Evolutionary conservation across 2,797 vertebrate species (phyloP).

Genomic region (Danio choprae): DNA sequence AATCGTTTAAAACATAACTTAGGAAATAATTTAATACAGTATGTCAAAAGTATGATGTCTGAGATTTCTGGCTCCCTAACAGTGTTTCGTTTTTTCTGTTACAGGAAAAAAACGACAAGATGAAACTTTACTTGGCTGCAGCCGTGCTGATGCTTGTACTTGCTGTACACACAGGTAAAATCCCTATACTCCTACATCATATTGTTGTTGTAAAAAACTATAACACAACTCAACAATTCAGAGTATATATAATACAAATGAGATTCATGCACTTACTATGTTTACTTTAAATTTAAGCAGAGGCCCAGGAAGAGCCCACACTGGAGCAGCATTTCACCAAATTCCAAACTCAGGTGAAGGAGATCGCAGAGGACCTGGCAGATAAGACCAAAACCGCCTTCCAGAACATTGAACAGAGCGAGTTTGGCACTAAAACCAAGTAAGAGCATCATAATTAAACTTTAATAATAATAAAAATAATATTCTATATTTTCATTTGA

Average conservation of each 20-base stretch:
- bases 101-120: slow-evolving; percentile 59
- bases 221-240: not conserved
- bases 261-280: not conserved
- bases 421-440: slow-evolving; percentile 60
- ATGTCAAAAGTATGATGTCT: not conserved
- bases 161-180: slow-evolving; percentile 75
- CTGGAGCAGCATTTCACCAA: slow-evolving; percentile 41
- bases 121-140: slow-evolving; percentile 78
- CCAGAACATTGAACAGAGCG: slow-evolving; percentile 33
- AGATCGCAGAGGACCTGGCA: slow-evolving; percentile 27
- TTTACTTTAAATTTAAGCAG: slow-evolving; percentile 54
- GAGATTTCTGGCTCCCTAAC: not conserved
- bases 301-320: slow-evolving; percentile 69
- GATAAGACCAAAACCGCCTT: slow-evolving; percentile 54
- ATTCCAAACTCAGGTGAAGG: slow-evolving; percentile 47
- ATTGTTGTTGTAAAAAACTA: not conserved
- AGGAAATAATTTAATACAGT: not conserved
- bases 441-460: slow-evolving; percentile 52
- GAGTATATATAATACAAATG: not conserved
- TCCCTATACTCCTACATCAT: not conserved
- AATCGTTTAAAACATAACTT: not conserved
- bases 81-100: slow-evolving; percentile 18
- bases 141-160: slow-evolving; percentile 79
- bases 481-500: not conserved
- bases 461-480: not conserved